These are phyloP conservation scores for Apeira syringaria DNA, from an alignment of 2,888 invertebrate genomes.

Conservation along the genomic window DNA sequence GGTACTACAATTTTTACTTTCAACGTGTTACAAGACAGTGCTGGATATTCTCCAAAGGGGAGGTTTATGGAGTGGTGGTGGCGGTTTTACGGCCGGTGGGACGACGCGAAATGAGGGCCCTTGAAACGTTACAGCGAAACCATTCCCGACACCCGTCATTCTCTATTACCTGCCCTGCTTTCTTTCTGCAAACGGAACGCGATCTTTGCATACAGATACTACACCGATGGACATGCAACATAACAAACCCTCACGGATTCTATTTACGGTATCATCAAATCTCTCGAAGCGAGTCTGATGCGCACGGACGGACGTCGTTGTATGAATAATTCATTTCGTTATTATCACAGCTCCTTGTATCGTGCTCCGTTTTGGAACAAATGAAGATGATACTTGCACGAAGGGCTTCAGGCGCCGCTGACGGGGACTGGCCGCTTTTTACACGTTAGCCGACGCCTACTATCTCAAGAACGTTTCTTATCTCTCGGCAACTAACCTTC, in stretches of 20 bases:
- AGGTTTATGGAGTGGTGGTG: conserved; percentile 67
- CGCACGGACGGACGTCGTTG: conserved; percentile 44
- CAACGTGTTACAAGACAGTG: conserved; percentile 37
- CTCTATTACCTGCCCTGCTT: conserved; percentile 45
- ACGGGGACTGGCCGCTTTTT: conserved; percentile 39
- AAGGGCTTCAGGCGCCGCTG: conserved; percentile 32
- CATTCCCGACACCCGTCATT: conserved; percentile 48
- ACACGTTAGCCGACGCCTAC: conserved; percentile 44
- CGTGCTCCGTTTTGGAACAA: conserved; percentile 42
- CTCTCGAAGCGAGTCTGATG: conserved; percentile 51
- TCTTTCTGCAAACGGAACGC: conserved; percentile 39
- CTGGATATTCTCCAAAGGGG: conserved; percentile 51
- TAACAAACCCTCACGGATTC: conserved; percentile 38
- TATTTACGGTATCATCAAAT: conserved; percentile 56
- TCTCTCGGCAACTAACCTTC: conserved; percentile 48
- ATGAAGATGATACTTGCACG: conserved; percentile 40
- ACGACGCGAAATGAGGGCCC: conserved; percentile 54
- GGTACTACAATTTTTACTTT: conserved; percentile 36
- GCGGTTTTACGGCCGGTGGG: conserved; percentile 65
- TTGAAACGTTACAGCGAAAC: conserved; percentile 53
- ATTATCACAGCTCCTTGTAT: conserved; percentile 53
- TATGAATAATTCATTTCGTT: conserved; percentile 67
- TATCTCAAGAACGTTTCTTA: conserved; percentile 45
- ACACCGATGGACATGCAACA: conserved; percentile 32
- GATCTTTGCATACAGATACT: conserved; percentile 35